These are phyloP conservation scores for Gadus chalcogrammus DNA, from an alignment of 2,113 vertebrate genomes.

Conservation along the genomic window DNA sequence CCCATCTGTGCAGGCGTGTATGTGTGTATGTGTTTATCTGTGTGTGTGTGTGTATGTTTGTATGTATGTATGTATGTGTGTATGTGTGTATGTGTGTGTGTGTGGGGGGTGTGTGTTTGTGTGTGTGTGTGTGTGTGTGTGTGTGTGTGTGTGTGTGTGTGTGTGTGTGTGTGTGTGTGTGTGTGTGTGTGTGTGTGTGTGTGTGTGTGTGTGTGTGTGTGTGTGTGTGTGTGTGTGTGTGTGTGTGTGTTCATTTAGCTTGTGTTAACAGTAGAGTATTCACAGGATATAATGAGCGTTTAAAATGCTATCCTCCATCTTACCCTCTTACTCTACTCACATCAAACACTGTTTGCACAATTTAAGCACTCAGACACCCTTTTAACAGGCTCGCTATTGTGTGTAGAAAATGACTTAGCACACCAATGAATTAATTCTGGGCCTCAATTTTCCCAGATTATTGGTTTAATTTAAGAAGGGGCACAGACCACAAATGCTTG, in stretches of 20 bases:
- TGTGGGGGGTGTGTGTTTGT: neutral
- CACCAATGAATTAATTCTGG: too few species aligned
- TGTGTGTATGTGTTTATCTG: neutral
- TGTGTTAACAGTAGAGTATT: neutral
- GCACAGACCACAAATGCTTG: too few species aligned
- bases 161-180: neutral
- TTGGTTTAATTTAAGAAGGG: too few species aligned
- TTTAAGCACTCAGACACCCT: neutral
- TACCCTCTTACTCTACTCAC: neutral
- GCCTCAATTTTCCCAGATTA: too few species aligned
- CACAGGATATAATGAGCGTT: neutral
- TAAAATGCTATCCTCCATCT: neutral
- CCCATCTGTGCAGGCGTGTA: neutral
- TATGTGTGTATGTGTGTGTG: neutral
- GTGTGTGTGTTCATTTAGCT: neutral
- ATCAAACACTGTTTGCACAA: neutral
- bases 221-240: neutral
- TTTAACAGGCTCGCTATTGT: neutral
- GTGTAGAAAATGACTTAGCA: too few species aligned
- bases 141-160: constrained; percentile 1
- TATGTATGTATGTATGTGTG: neutral
- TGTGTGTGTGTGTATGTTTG: neutral
- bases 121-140: neutral
- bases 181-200: constrained; percentile 4
- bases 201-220: neutral